Percentiles rank a stretch among this genome's conserved stretches.
These are phyloP conservation scores for Acanthoscelides obtectus DNA, from an alignment of 2,888 invertebrate species.

Conservation along the genomic window DNA sequence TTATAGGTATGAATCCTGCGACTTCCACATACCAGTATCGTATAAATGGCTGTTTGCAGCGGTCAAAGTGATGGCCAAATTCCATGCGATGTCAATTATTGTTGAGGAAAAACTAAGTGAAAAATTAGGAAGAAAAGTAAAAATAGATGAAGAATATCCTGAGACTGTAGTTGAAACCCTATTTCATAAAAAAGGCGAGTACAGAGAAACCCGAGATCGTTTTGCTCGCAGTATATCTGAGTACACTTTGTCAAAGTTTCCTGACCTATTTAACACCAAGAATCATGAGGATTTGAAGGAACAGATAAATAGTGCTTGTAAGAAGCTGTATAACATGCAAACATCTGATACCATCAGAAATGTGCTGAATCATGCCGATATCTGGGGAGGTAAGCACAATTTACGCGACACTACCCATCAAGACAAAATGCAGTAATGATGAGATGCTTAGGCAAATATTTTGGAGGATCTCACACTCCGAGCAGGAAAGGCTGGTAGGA, in stretches of 20 bases:
- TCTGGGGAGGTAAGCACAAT: constrained; percentile 35
- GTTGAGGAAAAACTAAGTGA: constrained; percentile 27
- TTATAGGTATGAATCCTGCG: neutral
- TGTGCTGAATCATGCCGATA: constrained; percentile 36
- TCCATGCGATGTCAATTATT: constrained; percentile 39
- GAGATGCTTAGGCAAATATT: too few relatives aligned
- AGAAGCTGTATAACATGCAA: constrained; percentile 17
- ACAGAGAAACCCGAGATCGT: neutral
- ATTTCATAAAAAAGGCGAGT: constrained; percentile 3
- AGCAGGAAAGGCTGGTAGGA: too few relatives aligned
- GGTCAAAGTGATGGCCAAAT: constrained; percentile 26
- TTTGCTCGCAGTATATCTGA: neutral
- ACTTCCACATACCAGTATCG: neutral
- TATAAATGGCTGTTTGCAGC: neutral
- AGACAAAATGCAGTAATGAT: too few relatives aligned
- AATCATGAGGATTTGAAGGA: constrained; percentile 14
- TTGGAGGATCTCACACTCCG: too few relatives aligned
- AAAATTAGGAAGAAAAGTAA: constrained; percentile 19
- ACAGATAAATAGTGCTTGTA: constrained; percentile 4
- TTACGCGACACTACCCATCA: constrained; percentile 21
- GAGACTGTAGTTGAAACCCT: constrained; percentile 19
- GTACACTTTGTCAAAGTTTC: neutral
- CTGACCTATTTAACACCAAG: neutral
- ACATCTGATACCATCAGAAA: constrained; percentile 42
- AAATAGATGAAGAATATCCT: constrained; percentile 33